Evolutionary conservation across 2,797 vertebrate species (phyloP).

Genomic region (Silurus aristotelis): DNA sequence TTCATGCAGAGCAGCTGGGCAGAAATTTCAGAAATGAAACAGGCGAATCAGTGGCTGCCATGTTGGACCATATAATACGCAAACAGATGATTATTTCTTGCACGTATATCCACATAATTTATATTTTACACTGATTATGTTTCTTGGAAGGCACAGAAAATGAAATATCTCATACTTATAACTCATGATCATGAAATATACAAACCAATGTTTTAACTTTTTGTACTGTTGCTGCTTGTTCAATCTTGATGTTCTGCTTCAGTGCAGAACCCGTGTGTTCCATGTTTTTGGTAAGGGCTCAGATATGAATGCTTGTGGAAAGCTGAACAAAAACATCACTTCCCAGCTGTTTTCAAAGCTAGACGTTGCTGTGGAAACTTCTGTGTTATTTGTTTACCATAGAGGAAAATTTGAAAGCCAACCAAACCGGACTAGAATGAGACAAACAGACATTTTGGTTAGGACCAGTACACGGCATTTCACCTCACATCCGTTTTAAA

Average conservation of each 20-base stretch:
- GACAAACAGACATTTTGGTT: constrained; percentile 40
- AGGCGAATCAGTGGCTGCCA: background rate
- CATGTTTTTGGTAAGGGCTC: constrained; percentile 30
- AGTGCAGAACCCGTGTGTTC: background rate
- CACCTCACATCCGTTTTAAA: constrained; percentile 35
- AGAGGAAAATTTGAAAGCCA: constrained; percentile 29
- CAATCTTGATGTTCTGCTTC: background rate
- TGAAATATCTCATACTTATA: background rate
- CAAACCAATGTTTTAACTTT: background rate
- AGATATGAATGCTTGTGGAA: constrained; percentile 19
- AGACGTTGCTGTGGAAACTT: constrained; percentile 48
- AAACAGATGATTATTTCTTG: background rate
- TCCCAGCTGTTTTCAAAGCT: constrained; percentile 26
- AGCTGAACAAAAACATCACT: constrained; percentile 23
- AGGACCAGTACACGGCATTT: constrained; percentile 33
- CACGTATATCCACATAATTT: background rate
- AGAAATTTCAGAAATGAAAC: background rate
- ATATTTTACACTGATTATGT: background rate
- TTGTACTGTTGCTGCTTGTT: constrained; percentile 11
- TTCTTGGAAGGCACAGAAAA: background rate
- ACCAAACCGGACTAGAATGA: constrained; percentile 33
- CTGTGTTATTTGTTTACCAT: constrained; percentile 47
- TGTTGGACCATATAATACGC: background rate
- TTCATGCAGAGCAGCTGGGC: constrained; percentile 18
- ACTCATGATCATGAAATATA: background rate